phyloP scores from a whole-genome alignment of 2,113 vertebrate species.

The Martes martes region DNA sequence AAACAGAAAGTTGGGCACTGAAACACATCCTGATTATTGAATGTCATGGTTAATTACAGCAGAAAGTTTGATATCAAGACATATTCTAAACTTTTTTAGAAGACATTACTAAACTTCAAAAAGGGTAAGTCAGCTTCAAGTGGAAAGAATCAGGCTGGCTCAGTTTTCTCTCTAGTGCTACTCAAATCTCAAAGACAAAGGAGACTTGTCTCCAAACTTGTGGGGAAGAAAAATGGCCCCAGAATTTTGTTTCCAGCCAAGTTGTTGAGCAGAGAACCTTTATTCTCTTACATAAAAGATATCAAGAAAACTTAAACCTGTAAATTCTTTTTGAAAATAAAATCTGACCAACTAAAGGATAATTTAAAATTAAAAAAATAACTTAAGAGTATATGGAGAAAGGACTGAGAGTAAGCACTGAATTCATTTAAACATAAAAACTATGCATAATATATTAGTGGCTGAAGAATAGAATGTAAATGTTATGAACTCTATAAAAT shows the following conservation, averaged over 20 bases:
- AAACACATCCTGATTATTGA: neutral
- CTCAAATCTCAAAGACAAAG: neutral
- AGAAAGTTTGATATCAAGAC: neutral
- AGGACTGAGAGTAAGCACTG: neutral
- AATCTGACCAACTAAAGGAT: neutral
- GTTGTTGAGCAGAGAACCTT: neutral
- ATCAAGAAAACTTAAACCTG: neutral
- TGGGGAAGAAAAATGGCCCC: neutral
- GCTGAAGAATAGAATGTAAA: neutral
- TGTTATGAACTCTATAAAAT: neutral
- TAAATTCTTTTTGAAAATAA: neutral
- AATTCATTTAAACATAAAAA: neutral
- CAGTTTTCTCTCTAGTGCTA: neutral
- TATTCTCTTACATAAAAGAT: neutral
- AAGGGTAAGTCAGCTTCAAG: neutral
- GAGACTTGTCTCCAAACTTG: neutral
- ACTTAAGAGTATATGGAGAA: neutral
- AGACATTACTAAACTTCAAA: neutral
- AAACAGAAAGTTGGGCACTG: neutral
- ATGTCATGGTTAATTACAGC: neutral
- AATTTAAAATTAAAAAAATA: neutral
- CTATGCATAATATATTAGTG: neutral
- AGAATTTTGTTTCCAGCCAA: neutral
- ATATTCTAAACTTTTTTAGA: neutral
- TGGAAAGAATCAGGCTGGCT: neutral